A percentile compares a stretch with the other conserved stretches of the same genome.
These are phyloP conservation scores for Scomberomorus guttatus DNA, from an alignment of 2,797 vertebrate genomes.

Conservation along the genomic window DNA sequence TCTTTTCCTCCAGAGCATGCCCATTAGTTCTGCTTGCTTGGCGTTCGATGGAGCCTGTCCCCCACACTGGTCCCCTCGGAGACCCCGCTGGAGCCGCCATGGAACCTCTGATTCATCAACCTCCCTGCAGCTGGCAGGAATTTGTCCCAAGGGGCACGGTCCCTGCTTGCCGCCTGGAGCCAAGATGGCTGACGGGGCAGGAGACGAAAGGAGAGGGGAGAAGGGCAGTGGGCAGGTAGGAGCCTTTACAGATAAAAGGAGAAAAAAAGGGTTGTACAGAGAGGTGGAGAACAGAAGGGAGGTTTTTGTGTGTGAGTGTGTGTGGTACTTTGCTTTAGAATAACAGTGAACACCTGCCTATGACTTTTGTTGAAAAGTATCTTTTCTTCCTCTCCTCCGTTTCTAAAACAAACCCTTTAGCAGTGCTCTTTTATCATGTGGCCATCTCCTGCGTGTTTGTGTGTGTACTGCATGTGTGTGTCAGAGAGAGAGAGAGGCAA, in stretches of 20 bases:
- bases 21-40: conserved; percentile 83
- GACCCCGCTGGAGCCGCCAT: conserved; percentile 57
- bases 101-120: conserved; percentile 79
- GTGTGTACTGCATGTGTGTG: not conserved
- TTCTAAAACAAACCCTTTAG: conserved; percentile 42
- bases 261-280: not conserved
- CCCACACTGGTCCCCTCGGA: conserved; percentile 56
- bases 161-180: conserved; percentile 55
- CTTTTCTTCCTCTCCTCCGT: not conserved
- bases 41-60: conserved; percentile 78
- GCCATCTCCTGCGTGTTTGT: conserved; percentile 28
- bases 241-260: conserved; percentile 21
- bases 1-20: conserved; percentile 65
- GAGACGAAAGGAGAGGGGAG: conserved; percentile 31
- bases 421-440: conserved; percentile 47
- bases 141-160: conserved; percentile 61
- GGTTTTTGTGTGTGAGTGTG: conserved; percentile 7
- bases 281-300: conserved; percentile 20
- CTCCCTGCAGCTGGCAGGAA: conserved; percentile 70
- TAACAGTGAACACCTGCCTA: conserved; percentile 41
- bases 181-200: conserved; percentile 68
- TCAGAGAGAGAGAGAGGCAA: conserved; percentile 18
- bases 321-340: conserved; percentile 33
- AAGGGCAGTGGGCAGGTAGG: conserved; percentile 30
- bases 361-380: not conserved